Evolutionary conservation across 2,797 vertebrate species (phyloP).

Genomic region (Thaleichthys pacificus): DNA sequence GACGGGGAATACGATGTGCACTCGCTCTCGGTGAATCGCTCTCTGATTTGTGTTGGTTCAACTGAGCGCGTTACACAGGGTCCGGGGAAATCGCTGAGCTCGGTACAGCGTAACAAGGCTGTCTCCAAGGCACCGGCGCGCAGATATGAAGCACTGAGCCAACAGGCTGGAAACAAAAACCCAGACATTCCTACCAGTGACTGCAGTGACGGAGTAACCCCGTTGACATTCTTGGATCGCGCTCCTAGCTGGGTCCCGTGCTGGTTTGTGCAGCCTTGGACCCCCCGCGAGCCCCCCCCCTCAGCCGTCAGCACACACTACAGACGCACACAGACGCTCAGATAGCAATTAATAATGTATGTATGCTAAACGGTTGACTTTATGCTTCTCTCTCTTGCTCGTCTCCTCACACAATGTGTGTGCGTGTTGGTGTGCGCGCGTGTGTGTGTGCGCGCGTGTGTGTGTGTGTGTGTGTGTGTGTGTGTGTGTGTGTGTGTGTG

Average conservation of each 20-base stretch:
- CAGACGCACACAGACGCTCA: constrained; percentile 30
- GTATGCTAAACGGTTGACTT: constrained; percentile 16
- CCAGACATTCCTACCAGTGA: constrained; percentile 57
- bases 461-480: not conserved
- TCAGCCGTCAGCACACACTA: not conserved
- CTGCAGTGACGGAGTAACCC: constrained; percentile 44
- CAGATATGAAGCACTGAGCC: constrained; percentile 47
- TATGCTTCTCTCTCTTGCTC: not conserved
- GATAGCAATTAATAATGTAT: constrained; percentile 39
- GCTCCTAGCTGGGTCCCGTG: constrained; percentile 22
- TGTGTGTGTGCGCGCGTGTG: constrained; percentile 5
- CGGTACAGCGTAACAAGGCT: constrained; percentile 51
- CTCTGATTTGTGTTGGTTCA: constrained; percentile 76
- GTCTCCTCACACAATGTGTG: not conserved
- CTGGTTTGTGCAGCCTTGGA: constrained; percentile 38
- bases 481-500: constrained; percentile 2
- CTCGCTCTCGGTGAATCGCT: constrained; percentile 67
- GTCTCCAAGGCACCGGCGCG: constrained; percentile 58
- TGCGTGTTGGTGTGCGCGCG: constrained; percentile 2
- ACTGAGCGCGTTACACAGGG: constrained; percentile 64
- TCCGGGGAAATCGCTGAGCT: constrained; percentile 45
- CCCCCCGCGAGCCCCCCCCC: not conserved
- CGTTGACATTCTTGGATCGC: constrained; percentile 46
- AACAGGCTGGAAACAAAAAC: constrained; percentile 52
- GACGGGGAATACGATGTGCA: constrained; percentile 54